Percentiles rank a stretch among this genome's conserved stretches.
Evolutionary conservation across 2,113 vertebrate genomes (phyloP).

Genomic region (Sceloporus undulatus): DNA sequence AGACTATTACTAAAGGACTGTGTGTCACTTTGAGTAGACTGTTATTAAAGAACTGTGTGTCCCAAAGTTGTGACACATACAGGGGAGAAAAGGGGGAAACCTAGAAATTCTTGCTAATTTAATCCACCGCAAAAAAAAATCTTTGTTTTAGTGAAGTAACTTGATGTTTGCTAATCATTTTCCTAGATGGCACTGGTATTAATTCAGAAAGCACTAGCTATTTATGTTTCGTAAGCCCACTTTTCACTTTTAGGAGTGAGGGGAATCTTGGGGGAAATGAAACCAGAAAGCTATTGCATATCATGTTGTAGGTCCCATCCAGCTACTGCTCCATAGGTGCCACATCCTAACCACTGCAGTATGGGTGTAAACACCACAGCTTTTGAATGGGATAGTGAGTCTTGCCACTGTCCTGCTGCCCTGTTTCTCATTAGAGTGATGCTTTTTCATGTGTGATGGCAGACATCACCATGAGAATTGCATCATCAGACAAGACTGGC

Average conservation of each 20-base stretch:
- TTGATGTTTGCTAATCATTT: neutral
- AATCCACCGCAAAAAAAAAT: accelerated
- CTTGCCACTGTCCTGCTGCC: neutral
- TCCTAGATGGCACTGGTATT: neutral
- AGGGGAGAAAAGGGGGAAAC: neutral
- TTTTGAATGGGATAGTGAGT: neutral
- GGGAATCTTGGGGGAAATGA: neutral
- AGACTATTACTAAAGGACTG: neutral
- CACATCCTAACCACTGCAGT: neutral
- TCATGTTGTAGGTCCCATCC: neutral
- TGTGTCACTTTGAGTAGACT: too few relatives aligned
- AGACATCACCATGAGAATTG: neutral
- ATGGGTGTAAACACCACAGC: neutral
- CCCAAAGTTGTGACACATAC: neutral
- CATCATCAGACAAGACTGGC: neutral
- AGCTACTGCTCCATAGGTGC: neutral
- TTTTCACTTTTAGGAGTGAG: neutral
- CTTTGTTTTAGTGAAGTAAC: neutral
- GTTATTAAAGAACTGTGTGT: neutral
- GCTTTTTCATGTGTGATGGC: neutral
- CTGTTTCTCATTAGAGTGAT: neutral
- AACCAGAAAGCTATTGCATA: neutral
- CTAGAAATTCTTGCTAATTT: neutral
- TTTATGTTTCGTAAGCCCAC: neutral
- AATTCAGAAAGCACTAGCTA: neutral